phyloP scores from a whole-genome alignment of 2,888 invertebrate species.

The Brachylomia viminalis region DNA sequence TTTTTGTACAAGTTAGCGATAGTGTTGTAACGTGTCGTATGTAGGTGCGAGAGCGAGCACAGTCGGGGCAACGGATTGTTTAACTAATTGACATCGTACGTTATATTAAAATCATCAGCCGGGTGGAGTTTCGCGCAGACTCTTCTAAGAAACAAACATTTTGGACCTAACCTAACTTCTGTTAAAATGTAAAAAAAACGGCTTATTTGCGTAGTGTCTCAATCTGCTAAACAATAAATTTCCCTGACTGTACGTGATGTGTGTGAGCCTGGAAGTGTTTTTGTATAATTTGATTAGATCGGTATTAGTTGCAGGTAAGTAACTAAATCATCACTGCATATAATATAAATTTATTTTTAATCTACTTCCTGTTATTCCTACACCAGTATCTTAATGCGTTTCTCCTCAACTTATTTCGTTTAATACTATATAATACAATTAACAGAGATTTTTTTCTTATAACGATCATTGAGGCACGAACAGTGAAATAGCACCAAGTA shows the following conservation, averaged over 20 bases:
- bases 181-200: background rate
- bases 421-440: constrained; percentile 63
- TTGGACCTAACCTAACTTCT: background rate
- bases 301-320: background rate
- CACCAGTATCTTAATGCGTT: constrained; percentile 35
- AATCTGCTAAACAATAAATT: background rate
- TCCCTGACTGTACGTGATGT: background rate
- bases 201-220: background rate
- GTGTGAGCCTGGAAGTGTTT: background rate
- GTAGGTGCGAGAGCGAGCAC: background rate
- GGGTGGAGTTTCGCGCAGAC: background rate
- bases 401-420: constrained; percentile 31
- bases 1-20: background rate
- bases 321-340: background rate
- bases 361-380: background rate
- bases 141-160: background rate
- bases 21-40: background rate
- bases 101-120: background rate
- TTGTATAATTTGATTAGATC: background rate
- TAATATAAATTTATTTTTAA: background rate
- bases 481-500: constrained; percentile 86
- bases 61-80: background rate
- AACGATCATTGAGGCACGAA: constrained; percentile 85
- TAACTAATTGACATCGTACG: background rate
- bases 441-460: constrained; percentile 71